Percentiles rank a stretch among this genome's conserved stretches.
phyloP scores from a whole-genome alignment of 2,797 vertebrate species.

The Etheostoma nigrum region DNA sequence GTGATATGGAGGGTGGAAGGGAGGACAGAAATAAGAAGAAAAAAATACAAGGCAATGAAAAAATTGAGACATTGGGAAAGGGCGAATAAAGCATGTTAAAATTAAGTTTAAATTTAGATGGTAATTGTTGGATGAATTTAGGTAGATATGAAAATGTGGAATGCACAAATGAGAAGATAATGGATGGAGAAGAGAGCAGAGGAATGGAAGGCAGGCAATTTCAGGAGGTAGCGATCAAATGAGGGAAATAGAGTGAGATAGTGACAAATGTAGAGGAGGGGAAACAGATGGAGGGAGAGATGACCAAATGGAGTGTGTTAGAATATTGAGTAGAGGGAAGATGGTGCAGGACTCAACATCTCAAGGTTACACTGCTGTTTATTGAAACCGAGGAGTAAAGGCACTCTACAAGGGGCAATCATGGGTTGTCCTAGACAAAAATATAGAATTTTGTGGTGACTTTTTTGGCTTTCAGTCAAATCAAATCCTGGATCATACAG shows the following conservation, averaged over 20 bases:
- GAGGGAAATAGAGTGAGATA: conserved; percentile 28
- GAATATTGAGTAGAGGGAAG: conserved; percentile 5
- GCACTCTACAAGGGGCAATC: background rate
- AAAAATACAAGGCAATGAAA: conserved; percentile 3
- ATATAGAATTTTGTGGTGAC: background rate
- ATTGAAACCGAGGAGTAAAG: conserved; percentile 9
- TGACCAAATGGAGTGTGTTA: conserved; percentile 20
- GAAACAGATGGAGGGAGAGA: conserved; percentile 36
- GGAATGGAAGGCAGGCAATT: conserved; percentile 36
- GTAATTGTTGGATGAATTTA: conserved; percentile 41
- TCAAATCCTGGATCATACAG: background rate
- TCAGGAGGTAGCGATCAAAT: conserved; percentile 36
- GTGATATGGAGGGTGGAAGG: conserved; percentile 18
- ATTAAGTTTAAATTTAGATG: conserved; percentile 37
- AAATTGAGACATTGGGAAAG: conserved; percentile 1
- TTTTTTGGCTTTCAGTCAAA: background rate
- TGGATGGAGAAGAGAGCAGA: conserved; percentile 20
- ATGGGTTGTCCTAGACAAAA: background rate
- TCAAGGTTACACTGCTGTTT: conserved; percentile 46
- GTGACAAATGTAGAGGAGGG: conserved; percentile 27
- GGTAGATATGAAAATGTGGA: conserved; percentile 27
- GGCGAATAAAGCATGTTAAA: conserved; percentile 26
- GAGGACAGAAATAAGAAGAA: conserved; percentile 6
- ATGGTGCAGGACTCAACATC: conserved; percentile 11
- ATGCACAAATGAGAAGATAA: conserved; percentile 46